Conservation (phyloP, 1,140 invertebrate species). For the Drosophila bifasciata region DNA sequence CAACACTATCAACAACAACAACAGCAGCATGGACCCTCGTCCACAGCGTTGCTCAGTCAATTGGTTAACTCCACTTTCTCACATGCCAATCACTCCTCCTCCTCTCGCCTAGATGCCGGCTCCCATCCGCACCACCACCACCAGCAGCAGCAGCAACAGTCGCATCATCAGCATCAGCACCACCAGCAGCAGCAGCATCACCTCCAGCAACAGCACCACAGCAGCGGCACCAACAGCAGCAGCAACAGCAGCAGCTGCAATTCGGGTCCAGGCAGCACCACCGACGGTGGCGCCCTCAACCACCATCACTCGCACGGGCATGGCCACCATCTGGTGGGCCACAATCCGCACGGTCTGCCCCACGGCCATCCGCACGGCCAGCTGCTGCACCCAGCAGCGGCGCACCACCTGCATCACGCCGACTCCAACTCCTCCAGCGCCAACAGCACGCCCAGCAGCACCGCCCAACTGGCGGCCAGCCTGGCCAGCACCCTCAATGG, state of each 20-base stretch:
- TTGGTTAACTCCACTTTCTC: conserved; percentile 84
- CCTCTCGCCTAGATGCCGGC: conserved; percentile 67
- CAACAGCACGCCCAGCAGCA: conserved; percentile 73
- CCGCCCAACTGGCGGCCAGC: conserved; percentile 61
- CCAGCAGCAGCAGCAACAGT: conserved; percentile 40
- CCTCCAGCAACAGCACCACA: conserved; percentile 47
- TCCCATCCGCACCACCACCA: conserved; percentile 50
- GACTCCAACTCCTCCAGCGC: conserved; percentile 75
- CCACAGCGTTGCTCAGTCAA: conserved; percentile 81
- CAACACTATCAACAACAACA: conserved; percentile 56
- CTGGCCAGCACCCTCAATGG: conserved; percentile 59
- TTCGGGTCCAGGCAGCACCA: too few relatives aligned
- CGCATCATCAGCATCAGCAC: conserved; percentile 42
- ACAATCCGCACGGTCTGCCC: conserved; percentile 22
- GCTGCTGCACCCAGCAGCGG: conserved; percentile 27
- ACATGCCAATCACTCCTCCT: conserved; percentile 60
- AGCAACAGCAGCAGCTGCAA: conserved; percentile 11
- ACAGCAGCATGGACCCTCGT: conserved; percentile 78
- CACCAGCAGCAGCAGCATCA: conserved; percentile 53
- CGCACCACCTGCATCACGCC: conserved; percentile 39
- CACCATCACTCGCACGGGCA: conserved; percentile 37
- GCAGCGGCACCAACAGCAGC: conserved; percentile 31
- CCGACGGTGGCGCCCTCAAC: conserved; percentile 16
- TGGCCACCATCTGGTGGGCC: conserved; percentile 3
- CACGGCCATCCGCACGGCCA: conserved; percentile 20